Evolutionary conservation across 2,888 invertebrate species (phyloP).

Genomic region (Bombylius major): DNA sequence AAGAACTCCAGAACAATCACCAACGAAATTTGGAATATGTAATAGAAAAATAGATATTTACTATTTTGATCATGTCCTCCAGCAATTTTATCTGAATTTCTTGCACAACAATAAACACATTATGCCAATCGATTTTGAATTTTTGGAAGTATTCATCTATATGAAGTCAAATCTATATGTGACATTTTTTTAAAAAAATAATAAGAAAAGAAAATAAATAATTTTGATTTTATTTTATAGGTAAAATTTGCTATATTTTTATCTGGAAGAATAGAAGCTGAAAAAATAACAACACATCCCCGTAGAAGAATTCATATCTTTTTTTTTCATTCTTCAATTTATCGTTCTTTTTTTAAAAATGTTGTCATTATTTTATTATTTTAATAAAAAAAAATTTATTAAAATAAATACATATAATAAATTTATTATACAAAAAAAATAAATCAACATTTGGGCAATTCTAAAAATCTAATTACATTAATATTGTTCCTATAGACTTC

Average conservation of each 20-base stretch:
- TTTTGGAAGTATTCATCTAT: conserved; percentile 49
- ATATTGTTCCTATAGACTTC: too few relatives aligned
- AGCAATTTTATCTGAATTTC: conserved; percentile 40
- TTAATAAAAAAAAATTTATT: too few relatives aligned
- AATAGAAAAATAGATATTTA: conserved; percentile 43
- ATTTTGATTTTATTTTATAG: neutral
- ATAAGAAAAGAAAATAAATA: neutral
- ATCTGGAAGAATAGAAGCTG: conserved; percentile 52
- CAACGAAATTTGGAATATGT: neutral
- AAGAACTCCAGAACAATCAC: neutral
- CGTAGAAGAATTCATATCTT: conserved; percentile 35
- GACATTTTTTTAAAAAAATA: too few relatives aligned
- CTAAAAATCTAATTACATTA: too few relatives aligned
- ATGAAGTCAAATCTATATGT: too few relatives aligned
- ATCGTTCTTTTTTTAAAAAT: too few relatives aligned
- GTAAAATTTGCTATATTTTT: conserved; percentile 49
- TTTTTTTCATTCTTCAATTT: too few relatives aligned
- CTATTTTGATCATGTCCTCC: conserved; percentile 55
- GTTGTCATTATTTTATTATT: too few relatives aligned
- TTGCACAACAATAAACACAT: conserved; percentile 45
- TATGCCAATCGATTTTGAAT: conserved; percentile 50
- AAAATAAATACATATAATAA: too few relatives aligned
- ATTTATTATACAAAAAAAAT: too few relatives aligned
- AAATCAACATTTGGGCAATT: too few relatives aligned
- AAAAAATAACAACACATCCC: conserved; percentile 42